Base-by-base conservation (phyloP, 2,888 invertebrate genomes). In the Sesamia inferens region DNA sequence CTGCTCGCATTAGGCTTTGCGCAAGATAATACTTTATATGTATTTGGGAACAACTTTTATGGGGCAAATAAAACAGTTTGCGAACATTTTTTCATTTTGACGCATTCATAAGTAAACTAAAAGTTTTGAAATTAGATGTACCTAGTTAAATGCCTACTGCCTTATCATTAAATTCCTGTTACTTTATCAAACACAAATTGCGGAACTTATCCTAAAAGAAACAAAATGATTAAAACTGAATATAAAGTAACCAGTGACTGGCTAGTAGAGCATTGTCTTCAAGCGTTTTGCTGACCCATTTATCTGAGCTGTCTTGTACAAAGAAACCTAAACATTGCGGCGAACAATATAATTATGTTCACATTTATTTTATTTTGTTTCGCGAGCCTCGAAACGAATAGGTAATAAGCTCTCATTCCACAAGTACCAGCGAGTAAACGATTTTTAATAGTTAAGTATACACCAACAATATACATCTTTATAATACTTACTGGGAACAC, bases 251-350 rank as follows among this genome's bases (percentile, higher is more conserved):
- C 14, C 65, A 44, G 54, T 73, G 78, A 71, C 62, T 69, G 67
- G 63, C 70, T 68, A 68, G 72, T 58, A 68, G 66, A 74, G 68
- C 65, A 63, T 64, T 77, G 74, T 76, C 76, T 73, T 77, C 61
- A 76, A 68, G 75, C 71, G 71, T 42, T 51, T 59, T 69, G 69
- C 68, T 66, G 72, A 73, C 81, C 75, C 75, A 83, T 84, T 83
- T 83, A 76, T 81, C 74, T 74, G 22, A 61, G 67, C 73, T 79
- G 72, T 81, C 72, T 74, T 73, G 63, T 74, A 74, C 81, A 85
- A 79, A 79, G 77, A 74, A 79, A 78, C 58, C 66, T 68, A 81
- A 78, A 82, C 71, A 67, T 59, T 51, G 69, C 59, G 54, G 65
- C 62, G 57, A 48, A 78, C 70, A 81, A 70, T 74, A 70, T 24